Percentiles rank a stretch among this genome's conserved stretches.
Evolutionary conservation across 2,888 invertebrate genomes (phyloP).

Genomic region (Rhagonycha lutea): DNA sequence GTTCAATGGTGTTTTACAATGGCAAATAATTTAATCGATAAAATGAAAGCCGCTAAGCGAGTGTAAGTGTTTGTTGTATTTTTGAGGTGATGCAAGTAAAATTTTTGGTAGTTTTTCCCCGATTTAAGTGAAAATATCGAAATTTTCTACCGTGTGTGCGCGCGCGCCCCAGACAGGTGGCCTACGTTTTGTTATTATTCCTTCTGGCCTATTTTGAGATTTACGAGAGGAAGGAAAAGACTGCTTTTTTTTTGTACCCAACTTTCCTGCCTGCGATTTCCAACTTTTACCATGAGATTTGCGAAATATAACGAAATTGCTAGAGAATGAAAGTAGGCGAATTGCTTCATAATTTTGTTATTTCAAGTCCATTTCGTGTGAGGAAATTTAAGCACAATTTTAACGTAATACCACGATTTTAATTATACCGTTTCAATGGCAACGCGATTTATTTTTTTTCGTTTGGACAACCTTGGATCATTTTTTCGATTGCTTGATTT

Average conservation of each 20-base stretch:
- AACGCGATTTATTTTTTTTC: neutral
- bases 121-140: neutral
- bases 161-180: constrained; percentile 29
- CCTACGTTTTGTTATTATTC: constrained; percentile 21
- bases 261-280: neutral
- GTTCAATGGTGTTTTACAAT: constrained; percentile 21
- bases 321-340: constrained; percentile 23
- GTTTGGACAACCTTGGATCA: neutral
- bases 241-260: neutral
- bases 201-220: constrained; percentile 2
- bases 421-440: neutral
- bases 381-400: constrained; percentile 8
- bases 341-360: constrained; percentile 24
- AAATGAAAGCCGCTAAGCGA: constrained; percentile 37
- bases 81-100: neutral
- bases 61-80: constrained; percentile 35
- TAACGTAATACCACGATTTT: constrained; percentile 3
- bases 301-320: constrained; percentile 21
- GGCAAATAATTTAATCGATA: constrained; percentile 8
- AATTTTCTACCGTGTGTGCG: constrained; percentile 32
- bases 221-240: neutral
- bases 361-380: constrained; percentile 16
- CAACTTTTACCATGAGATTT: constrained; percentile 6
- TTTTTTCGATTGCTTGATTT: neutral
- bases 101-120: neutral